Evolutionary conservation across 1,140 invertebrate genomes (phyloP).

Genomic region (Pachypeltis micranthus): DNA sequence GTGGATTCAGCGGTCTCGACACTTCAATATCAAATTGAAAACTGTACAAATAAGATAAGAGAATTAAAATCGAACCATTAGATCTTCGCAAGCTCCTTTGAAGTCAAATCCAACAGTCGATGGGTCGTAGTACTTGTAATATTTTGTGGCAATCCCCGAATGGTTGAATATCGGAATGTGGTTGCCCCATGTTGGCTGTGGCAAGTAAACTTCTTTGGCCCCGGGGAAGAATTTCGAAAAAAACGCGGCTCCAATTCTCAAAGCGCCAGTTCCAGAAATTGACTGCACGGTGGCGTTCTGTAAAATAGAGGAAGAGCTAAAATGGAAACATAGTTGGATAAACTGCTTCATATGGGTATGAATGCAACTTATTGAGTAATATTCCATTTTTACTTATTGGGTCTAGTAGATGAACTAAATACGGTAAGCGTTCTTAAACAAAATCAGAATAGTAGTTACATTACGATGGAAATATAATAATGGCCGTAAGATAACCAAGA

Average conservation of each 20-base stretch:
- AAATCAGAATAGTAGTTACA: too few species aligned
- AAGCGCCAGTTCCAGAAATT: slow-evolving; percentile 94
- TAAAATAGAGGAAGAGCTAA: slow-evolving; percentile 28
- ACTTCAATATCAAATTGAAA: too few species aligned
- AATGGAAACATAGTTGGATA: too few species aligned
- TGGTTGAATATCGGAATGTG: slow-evolving; percentile 91
- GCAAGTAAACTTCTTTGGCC: slow-evolving; percentile 80
- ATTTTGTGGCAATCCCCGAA: slow-evolving; percentile 71
- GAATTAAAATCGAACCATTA: slow-evolving; percentile 77
- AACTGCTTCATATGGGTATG: too few species aligned
- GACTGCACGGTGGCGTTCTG: slow-evolving; percentile 71
- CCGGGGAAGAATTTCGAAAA: slow-evolving; percentile 74
- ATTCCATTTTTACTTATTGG: too few species aligned
- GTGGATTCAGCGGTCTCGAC: too few species aligned
- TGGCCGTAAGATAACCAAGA: too few species aligned
- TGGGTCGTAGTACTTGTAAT: slow-evolving; percentile 92
- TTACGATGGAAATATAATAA: too few species aligned
- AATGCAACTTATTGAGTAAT: too few species aligned
- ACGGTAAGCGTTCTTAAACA: too few species aligned
- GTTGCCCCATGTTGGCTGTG: slow-evolving; percentile 96
- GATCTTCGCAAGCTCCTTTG: slow-evolving; percentile 78
- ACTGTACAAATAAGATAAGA: too few species aligned
- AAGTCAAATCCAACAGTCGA: slow-evolving; percentile 94
- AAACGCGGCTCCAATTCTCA: slow-evolving; percentile 84
- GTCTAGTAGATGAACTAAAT: too few species aligned